Evolutionary conservation across 2,797 vertebrate species (phyloP).

Genomic region (Cottoperca gobio): DNA sequence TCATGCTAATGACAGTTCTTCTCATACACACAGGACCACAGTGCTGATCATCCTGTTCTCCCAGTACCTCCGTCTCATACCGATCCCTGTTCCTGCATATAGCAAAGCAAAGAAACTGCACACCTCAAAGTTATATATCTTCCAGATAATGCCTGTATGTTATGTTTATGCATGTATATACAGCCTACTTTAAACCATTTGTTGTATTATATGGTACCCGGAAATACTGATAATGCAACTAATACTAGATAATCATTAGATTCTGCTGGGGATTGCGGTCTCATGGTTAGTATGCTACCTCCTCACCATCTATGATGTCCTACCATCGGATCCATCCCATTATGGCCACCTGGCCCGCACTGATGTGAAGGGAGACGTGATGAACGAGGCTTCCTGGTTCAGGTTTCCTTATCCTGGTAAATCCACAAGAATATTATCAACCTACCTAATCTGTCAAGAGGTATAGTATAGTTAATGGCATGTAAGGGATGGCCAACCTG

Average conservation of each 20-base stretch:
- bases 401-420: conserved; percentile 94
- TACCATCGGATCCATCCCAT: conserved; percentile 82
- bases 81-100: conserved; percentile 86
- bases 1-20: conserved; percentile 12
- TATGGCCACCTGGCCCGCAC: conserved; percentile 92
- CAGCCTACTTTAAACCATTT: neutral
- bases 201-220: neutral
- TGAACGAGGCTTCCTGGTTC: conserved; percentile 90
- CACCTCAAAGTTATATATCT: conserved; percentile 84
- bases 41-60: conserved; percentile 93
- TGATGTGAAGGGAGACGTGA: conserved; percentile 86
- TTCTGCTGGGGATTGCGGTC: conserved; percentile 90
- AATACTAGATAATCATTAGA: conserved; percentile 79
- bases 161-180: no score
- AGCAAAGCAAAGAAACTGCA: conserved; percentile 84
- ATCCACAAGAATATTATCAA: neutral
- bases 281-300: conserved; percentile 92
- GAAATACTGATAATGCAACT: conserved; percentile 13
- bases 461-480: no score
- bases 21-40: conserved; percentile 85
- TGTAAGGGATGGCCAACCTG: no score
- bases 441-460: neutral
- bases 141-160: conserved; percentile 92
- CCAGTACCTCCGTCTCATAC: conserved; percentile 90
- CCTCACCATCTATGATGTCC: conserved; percentile 87